A percentile compares a stretch with the other conserved stretches of the same genome.
Evolutionary conservation across 35 echinoderm and acorn worm species (phyloP).

Genomic region (Ophioderma brevispina): DNA sequence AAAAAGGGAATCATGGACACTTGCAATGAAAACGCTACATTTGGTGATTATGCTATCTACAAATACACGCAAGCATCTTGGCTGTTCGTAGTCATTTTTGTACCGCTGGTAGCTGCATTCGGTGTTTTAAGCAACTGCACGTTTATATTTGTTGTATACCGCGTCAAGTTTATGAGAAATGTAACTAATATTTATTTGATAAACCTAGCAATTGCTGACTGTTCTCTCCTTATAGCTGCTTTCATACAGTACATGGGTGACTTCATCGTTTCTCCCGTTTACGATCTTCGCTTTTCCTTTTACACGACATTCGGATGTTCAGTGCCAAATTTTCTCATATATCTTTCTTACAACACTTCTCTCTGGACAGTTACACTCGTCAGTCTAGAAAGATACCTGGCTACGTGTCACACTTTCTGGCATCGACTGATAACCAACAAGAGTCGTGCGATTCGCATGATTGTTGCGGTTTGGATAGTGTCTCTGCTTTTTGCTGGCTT

Average conservation of each 20-base stretch:
- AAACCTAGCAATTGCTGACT: not conserved
- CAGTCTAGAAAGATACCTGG: not conserved
- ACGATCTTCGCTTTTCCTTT: not conserved
- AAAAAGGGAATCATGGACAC: too few species aligned
- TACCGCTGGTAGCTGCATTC: too few species aligned
- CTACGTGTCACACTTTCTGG: too few species aligned
- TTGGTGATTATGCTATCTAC: too few species aligned
- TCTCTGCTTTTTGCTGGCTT: not conserved
- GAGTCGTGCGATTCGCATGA: not conserved
- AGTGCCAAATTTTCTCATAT: not conserved
- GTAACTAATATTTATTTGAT: not conserved
- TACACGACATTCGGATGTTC: not conserved
- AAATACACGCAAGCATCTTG: not conserved
- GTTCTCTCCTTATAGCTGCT: not conserved
- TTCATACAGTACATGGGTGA: not conserved
- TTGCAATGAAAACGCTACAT: too few species aligned
- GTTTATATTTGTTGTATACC: not conserved
- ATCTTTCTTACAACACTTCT: not conserved
- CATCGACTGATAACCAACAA: not conserved
- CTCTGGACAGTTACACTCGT: not conserved
- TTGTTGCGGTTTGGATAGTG: not conserved
- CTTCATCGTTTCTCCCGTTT: not conserved
- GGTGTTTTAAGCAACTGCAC: not conserved
- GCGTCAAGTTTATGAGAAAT: not conserved
- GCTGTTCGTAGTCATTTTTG: not conserved